These are phyloP conservation scores for Rhinichthys klamathensis DNA, from an alignment of 2,113 vertebrate species.

Conservation along the genomic window DNA sequence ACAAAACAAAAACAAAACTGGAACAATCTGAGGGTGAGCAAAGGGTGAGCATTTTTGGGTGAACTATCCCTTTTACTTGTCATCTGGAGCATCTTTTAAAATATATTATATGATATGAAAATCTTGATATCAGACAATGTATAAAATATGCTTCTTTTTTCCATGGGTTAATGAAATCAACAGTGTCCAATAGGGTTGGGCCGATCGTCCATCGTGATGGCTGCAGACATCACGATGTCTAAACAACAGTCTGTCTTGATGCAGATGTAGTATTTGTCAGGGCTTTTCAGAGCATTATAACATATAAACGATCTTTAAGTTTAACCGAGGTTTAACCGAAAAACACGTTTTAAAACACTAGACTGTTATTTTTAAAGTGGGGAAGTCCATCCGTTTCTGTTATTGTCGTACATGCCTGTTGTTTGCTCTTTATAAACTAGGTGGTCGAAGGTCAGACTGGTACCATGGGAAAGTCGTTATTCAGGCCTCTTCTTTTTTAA, in stretches of 20 bases:
- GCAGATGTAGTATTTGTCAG: background rate
- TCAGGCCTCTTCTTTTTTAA: constrained; percentile 60
- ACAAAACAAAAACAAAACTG: too few species aligned
- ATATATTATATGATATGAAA: background rate
- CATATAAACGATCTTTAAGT: too few species aligned
- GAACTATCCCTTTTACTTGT: background rate
- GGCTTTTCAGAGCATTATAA: background rate
- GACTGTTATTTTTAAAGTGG: constrained; percentile 17
- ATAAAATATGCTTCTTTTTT: background rate
- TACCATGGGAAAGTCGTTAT: constrained; percentile 76
- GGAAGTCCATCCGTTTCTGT: background rate
- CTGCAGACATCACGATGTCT: too few species aligned
- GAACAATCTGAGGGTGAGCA: background rate
- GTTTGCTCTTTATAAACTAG: constrained; percentile 37
- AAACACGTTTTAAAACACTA: background rate
- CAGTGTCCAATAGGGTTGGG: too few species aligned
- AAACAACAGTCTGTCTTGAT: background rate
- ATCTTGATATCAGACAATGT: background rate
- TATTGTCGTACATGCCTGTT: constrained; percentile 38
- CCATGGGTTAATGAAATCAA: background rate
- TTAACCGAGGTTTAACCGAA: background rate
- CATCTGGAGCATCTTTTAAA: background rate
- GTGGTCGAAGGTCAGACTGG: constrained; percentile 66
- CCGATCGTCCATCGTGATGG: too few species aligned
- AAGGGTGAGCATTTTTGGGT: background rate